Evolutionary conservation across 2,888 invertebrate species (phyloP).

Genomic region (Xestia c-nigrum): DNA sequence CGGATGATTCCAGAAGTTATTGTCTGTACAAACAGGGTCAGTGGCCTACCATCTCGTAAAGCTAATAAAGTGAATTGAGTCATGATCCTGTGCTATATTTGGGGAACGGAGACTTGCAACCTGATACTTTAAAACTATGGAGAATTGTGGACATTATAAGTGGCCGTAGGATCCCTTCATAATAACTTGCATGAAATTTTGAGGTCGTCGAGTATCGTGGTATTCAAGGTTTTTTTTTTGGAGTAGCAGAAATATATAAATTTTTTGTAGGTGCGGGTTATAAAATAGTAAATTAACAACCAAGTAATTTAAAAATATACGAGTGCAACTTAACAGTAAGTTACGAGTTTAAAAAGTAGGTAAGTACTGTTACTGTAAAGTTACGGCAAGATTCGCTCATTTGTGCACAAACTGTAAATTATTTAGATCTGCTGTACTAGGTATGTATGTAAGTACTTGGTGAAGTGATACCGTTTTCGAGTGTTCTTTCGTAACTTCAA

Average conservation of each 20-base stretch:
- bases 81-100: conserved; percentile 45
- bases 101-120: conserved; percentile 17
- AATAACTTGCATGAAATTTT: conserved; percentile 15
- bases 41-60: conserved; percentile 33
- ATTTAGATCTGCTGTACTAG: conserved; percentile 11
- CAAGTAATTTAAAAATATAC: neutral
- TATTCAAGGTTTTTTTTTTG: neutral
- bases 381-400: conserved; percentile 21
- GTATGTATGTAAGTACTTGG: neutral
- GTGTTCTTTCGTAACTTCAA: conserved; percentile 68
- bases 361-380: conserved; percentile 1
- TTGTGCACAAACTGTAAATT: conserved; percentile 41
- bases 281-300: neutral
- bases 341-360: conserved; percentile 4
- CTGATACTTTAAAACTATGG: conserved; percentile 13
- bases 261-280: neutral
- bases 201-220: neutral
- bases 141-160: neutral
- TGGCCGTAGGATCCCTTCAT: neutral
- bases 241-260: neutral
- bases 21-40: conserved; percentile 39
- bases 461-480: conserved; percentile 29
- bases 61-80: conserved; percentile 52
- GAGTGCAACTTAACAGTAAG: neutral
- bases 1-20: conserved; percentile 30